These are phyloP conservation scores for Chrysopilus asiliformis DNA, from an alignment of 2,888 invertebrate genomes.

Conservation along the genomic window DNA sequence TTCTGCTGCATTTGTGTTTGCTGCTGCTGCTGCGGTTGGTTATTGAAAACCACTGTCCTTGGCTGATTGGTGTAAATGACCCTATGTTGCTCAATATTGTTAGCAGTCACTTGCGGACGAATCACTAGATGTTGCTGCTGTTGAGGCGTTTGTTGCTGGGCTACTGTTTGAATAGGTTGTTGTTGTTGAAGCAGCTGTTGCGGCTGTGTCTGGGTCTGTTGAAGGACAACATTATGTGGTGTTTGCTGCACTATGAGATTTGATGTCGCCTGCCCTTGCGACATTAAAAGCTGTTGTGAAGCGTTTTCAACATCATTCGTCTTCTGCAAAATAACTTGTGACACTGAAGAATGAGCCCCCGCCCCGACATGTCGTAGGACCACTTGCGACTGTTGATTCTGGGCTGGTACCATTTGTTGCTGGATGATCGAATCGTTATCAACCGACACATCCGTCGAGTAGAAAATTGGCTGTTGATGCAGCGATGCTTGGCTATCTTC, in stretches of 20 bases:
- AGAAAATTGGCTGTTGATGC: slow-evolving; percentile 17
- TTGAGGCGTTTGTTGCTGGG: slow-evolving; percentile 27
- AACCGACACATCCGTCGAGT: slow-evolving; percentile 14
- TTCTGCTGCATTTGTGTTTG: slow-evolving; percentile 19
- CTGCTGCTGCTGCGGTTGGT: slow-evolving; percentile 8
- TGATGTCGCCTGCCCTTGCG: no score
- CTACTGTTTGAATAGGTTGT: slow-evolving; percentile 28
- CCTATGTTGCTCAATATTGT: no score
- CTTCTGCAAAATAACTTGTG: no score
- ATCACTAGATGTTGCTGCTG: no score
- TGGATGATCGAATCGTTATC: slow-evolving; percentile 9
- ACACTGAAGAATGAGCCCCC: no score
- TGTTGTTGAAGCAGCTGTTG: slow-evolving; percentile 23
- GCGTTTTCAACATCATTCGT: no score
- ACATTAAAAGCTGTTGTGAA: no score
- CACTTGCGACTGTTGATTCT: slow-evolving; percentile 14
- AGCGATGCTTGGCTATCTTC: slow-evolving; percentile 10
- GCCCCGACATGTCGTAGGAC: no score
- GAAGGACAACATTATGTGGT: slow-evolving; percentile 10
- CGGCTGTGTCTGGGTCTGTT: slow-evolving; percentile 8
- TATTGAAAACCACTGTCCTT: slow-evolving; percentile 9
- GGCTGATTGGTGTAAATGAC: no score
- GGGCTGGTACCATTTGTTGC: slow-evolving; percentile 17
- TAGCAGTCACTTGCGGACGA: no score
- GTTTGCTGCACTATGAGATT: slow-evolving; percentile 11